Percentiles rank a stretch among this genome's conserved stretches.
These are phyloP conservation scores for Poeciliopsis paucimaculata DNA, from an alignment of 2,797 vertebrate species.

Conservation along the genomic window DNA sequence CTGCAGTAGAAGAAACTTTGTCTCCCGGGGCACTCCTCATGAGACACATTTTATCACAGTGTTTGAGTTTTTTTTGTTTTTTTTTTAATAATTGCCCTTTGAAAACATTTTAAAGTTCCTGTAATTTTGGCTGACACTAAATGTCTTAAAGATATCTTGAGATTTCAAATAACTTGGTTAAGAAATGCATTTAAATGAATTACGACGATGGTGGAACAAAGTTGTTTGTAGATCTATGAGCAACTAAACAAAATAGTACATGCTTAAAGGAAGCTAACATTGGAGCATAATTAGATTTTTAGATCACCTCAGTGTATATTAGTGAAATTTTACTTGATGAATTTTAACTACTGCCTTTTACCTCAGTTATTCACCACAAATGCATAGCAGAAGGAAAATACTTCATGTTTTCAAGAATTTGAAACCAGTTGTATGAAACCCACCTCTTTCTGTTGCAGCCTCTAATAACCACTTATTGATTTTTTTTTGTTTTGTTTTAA, in stretches of 20 bases:
- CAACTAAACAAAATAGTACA: not conserved
- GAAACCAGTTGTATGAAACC: not conserved
- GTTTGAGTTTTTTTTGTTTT: not conserved
- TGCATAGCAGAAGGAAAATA: not conserved
- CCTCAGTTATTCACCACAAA: not conserved
- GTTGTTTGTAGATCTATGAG: not conserved
- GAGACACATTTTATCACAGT: constrained; percentile 13
- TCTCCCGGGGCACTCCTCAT: not conserved
- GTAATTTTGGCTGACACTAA: not conserved
- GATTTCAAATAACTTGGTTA: not conserved
- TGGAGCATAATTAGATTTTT: not conserved
- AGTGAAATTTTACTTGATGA: not conserved
- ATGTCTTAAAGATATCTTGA: not conserved
- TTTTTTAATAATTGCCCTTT: not conserved
- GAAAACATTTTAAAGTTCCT: not conserved
- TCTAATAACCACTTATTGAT: no score
- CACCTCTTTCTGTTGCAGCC: not conserved
- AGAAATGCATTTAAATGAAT: not conserved
- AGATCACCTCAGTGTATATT: not conserved
- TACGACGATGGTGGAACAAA: not conserved
- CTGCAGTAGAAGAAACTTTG: constrained; percentile 6
- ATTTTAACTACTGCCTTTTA: no score
- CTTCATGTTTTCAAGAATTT: not conserved
- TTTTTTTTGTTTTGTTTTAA: no score
- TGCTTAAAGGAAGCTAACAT: not conserved